Evolutionary conservation across 2,113 vertebrate genomes (phyloP).

Genomic region (Bubalus kerabau): DNA sequence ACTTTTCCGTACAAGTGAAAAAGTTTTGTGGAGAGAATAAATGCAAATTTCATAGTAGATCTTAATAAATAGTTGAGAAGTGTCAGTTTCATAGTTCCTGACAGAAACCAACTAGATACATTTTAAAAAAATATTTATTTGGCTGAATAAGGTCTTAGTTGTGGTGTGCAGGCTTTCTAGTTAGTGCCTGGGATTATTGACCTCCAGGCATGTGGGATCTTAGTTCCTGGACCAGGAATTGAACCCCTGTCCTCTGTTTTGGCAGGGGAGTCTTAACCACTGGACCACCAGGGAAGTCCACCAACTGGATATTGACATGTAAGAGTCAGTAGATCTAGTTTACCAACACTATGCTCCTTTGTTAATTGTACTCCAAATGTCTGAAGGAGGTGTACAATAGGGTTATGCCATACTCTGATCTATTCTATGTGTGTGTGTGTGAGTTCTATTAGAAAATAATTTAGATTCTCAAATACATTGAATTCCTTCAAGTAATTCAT

Average conservation of each 20-base stretch:
- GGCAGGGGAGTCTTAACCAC: background rate
- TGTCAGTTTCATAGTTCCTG: background rate
- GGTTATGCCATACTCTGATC: background rate
- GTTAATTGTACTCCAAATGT: background rate
- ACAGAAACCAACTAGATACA: background rate
- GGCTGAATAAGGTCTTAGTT: background rate
- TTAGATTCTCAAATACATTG: background rate
- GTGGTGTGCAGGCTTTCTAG: background rate
- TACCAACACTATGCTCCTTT: background rate
- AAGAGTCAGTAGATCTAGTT: background rate
- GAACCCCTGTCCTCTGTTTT: background rate
- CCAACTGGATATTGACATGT: background rate
- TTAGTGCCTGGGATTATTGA: background rate
- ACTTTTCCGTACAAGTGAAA: background rate
- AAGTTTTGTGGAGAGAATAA: background rate
- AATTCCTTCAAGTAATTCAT: background rate
- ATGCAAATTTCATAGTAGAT: background rate
- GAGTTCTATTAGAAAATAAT: background rate
- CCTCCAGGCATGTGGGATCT: background rate
- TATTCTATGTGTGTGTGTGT: background rate
- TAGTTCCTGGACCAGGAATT: background rate
- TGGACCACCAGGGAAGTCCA: background rate
- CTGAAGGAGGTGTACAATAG: background rate
- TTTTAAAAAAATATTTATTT: background rate
- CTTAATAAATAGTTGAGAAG: background rate